phyloP scores from a whole-genome alignment of 2,797 vertebrate species.

The Sebastes glaucus region DNA sequence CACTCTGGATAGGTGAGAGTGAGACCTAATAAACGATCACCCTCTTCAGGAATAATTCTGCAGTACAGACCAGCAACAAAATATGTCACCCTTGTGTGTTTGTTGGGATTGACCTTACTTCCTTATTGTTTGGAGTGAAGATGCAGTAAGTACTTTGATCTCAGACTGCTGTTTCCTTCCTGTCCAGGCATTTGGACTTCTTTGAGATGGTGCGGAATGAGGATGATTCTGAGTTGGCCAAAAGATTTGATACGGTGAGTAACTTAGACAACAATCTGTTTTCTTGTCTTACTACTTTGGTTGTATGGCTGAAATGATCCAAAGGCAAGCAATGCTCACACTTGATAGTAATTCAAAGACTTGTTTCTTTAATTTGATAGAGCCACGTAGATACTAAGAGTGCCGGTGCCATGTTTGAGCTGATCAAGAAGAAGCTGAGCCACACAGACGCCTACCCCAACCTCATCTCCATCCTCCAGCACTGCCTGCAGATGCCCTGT shows the following conservation, averaged over 20 bases:
- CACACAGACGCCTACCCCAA: slow-evolving; percentile 96
- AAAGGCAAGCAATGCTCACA: not conserved
- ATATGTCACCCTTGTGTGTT: not conserved
- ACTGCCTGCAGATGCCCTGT: slow-evolving; percentile 98
- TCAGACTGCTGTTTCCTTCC: not conserved
- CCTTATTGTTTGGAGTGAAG: not conserved
- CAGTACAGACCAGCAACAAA: not conserved
- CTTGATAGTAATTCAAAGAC: not conserved
- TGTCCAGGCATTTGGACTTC: slow-evolving; percentile 94
- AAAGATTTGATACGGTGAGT: slow-evolving; percentile 92
- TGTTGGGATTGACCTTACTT: not conserved
- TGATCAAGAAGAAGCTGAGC: slow-evolving; percentile 95
- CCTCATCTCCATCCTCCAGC: slow-evolving; percentile 96
- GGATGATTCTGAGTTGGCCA: slow-evolving; percentile 94
- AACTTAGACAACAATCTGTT: not conserved
- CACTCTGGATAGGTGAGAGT: slow-evolving; percentile 90
- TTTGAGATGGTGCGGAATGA: slow-evolving; percentile 99
- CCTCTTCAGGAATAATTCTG: not conserved
- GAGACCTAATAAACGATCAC: not conserved
- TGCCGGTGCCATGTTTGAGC: slow-evolving; percentile 95
- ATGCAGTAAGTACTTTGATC: not conserved
- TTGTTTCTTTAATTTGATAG: slow-evolving; percentile 69
- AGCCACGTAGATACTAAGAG: slow-evolving; percentile 96
- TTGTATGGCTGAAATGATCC: not conserved
- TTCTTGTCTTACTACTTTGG: not conserved